Conservation (phyloP, 1,140 invertebrate species). For the Drosophila pectinifera region DNA sequence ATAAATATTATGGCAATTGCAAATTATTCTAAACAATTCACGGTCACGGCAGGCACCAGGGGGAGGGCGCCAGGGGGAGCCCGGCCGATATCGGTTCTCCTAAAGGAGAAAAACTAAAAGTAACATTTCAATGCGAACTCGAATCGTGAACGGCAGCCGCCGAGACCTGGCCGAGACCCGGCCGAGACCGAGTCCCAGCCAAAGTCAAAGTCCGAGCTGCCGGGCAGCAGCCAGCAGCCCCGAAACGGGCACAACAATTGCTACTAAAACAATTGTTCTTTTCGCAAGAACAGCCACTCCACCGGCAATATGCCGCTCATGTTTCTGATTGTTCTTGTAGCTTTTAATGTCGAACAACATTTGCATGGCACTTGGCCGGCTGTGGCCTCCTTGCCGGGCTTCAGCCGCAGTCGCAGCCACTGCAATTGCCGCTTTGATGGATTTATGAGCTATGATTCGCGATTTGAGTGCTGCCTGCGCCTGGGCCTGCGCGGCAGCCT, state of each 20-base stretch:
- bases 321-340: slow-evolving; percentile 76
- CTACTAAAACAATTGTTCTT: slow-evolving; percentile 79
- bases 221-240: slow-evolving; percentile 14
- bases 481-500: slow-evolving; percentile 50
- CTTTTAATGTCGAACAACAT: slow-evolving; percentile 80
- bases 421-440: slow-evolving; percentile 61
- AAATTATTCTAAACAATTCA: slow-evolving; percentile 79
- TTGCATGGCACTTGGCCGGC: slow-evolving; percentile 76
- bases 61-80: background rate
- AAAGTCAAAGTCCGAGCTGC: slow-evolving; percentile 16
- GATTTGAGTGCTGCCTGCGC: slow-evolving; percentile 57
- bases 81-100: slow-evolving; percentile 1
- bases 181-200: slow-evolving; percentile 14
- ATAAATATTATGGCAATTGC: slow-evolving; percentile 81
- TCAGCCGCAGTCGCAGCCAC: slow-evolving; percentile 13
- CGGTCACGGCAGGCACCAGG: slow-evolving; percentile 70
- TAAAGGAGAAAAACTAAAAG: slow-evolving; percentile 44
- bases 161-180: background rate
- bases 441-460: slow-evolving; percentile 80
- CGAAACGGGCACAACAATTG: slow-evolving; percentile 52
- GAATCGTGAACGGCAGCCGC: slow-evolving; percentile 49
- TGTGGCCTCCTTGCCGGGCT: slow-evolving; percentile 40
- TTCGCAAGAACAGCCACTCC: slow-evolving; percentile 34
- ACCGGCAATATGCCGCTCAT: slow-evolving; percentile 44
- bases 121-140: slow-evolving; percentile 60